phyloP scores from a whole-genome alignment of 2,113 vertebrate genomes.

The Ceyx margarethae region DNA sequence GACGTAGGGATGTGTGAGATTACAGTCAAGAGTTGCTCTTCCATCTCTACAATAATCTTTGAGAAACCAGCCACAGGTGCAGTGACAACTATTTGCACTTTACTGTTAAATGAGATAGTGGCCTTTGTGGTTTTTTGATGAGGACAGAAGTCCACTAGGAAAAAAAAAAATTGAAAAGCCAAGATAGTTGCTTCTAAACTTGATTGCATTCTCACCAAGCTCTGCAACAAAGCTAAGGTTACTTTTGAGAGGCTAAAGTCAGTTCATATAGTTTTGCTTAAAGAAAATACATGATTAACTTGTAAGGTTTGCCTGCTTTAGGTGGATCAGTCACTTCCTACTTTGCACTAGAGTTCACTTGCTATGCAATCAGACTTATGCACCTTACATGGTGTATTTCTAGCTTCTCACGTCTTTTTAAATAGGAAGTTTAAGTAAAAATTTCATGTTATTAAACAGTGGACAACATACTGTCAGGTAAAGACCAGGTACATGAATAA shows the following conservation, averaged over 20 bases:
- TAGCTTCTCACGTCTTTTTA: not conserved
- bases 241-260: not conserved
- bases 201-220: not conserved
- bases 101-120: not conserved
- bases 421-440: not conserved
- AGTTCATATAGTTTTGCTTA: not conserved
- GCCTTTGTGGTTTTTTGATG: not conserved
- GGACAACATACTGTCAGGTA: slow-evolving; percentile 10
- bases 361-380: not conserved
- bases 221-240: not conserved
- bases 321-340: not conserved
- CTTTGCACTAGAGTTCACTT: not conserved
- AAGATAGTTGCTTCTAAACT: not conserved
- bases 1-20: slow-evolving; percentile 13
- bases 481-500: not conserved
- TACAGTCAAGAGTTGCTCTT: slow-evolving; percentile 7
- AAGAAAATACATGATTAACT: not conserved
- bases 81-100: not conserved
- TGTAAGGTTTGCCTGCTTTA: not conserved
- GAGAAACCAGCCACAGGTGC: slow-evolving; percentile 20
- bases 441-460: slow-evolving; percentile 2
- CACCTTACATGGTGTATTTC: not conserved
- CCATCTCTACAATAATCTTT: slow-evolving; percentile 9
- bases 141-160: slow-evolving; percentile 16
- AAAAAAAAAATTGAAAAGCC: not conserved